Conservation (phyloP, 2,888 invertebrate genomes). For the Aphelenchoides bicaudatus region DNA sequence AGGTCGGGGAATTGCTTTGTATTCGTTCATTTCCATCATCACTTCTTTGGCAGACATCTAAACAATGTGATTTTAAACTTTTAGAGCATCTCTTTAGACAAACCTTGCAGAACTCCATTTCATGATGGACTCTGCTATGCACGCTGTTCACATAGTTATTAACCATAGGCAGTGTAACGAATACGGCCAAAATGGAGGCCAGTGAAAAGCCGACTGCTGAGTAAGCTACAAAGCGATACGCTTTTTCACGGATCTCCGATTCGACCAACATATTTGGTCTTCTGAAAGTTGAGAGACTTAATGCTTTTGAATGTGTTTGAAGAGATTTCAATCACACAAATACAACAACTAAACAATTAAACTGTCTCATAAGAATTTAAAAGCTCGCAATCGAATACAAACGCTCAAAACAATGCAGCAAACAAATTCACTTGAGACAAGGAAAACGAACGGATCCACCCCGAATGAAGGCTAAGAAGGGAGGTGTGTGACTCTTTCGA, state of each 20-base stretch:
- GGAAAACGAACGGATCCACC: no score
- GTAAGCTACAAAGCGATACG: constrained; percentile 57
- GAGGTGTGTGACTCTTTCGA: no score
- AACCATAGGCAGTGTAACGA: constrained; percentile 59
- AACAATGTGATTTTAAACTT: constrained; percentile 13
- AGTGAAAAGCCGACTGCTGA: constrained; percentile 56
- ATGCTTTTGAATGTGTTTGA: no score
- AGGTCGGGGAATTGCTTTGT: constrained; percentile 40
- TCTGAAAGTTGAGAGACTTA: no score
- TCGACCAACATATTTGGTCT: constrained; percentile 43
- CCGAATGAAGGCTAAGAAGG: no score
- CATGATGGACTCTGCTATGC: constrained; percentile 54
- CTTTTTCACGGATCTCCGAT: constrained; percentile 43
- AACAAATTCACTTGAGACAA: no score
- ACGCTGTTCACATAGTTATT: constrained; percentile 60
- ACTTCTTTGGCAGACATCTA: constrained; percentile 60
- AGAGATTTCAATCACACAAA: no score
- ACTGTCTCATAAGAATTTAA: no score
- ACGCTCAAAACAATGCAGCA: no score
- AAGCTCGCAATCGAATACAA: no score
- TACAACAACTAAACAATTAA: no score
- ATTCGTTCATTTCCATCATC: constrained; percentile 57
- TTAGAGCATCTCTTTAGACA: neutral
- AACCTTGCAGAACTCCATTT: constrained; percentile 61
- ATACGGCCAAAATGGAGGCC: constrained; percentile 57